These are phyloP conservation scores for Anthoscopus minutus DNA, from an alignment of 2,113 vertebrate genomes.

Conservation along the genomic window DNA sequence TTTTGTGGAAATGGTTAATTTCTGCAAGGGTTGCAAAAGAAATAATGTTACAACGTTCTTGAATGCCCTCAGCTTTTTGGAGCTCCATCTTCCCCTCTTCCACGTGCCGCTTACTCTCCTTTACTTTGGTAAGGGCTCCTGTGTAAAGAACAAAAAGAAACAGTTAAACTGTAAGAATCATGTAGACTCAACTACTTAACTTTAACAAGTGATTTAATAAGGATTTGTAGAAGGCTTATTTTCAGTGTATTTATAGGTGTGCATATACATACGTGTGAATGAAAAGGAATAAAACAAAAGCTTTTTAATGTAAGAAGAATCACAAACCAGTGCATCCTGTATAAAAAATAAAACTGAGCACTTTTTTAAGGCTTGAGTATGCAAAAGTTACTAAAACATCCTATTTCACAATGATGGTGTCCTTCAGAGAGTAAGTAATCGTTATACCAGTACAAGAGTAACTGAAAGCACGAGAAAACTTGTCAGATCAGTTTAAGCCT, in stretches of 20 bases:
- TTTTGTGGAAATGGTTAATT: constrained; percentile 97
- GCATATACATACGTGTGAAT: background rate
- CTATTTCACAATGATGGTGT: background rate
- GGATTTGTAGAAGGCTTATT: background rate
- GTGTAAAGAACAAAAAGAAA: constrained; percentile 34
- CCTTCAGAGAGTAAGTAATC: background rate
- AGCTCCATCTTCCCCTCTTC: constrained; percentile 97
- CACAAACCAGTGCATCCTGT: background rate
- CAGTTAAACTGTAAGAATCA: background rate
- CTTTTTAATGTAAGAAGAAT: background rate
- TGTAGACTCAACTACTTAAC: background rate
- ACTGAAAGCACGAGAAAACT: background rate
- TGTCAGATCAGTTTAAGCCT: background rate
- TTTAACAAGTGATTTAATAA: background rate
- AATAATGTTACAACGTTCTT: constrained; percentile 96
- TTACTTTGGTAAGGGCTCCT: constrained; percentile 97
- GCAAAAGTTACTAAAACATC: background rate
- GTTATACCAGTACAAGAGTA: background rate
- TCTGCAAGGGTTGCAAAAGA: constrained; percentile 96
- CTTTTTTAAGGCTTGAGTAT: background rate
- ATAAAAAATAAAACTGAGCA: background rate
- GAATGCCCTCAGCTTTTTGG: constrained; percentile 88
- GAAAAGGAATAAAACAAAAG: background rate
- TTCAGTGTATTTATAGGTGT: background rate
- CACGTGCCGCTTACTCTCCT: constrained; percentile 92